A percentile compares a stretch with the other conserved stretches of the same genome.
These are phyloP conservation scores for Augochlora pura DNA, from an alignment of 1,140 invertebrate species.

Conservation along the genomic window DNA sequence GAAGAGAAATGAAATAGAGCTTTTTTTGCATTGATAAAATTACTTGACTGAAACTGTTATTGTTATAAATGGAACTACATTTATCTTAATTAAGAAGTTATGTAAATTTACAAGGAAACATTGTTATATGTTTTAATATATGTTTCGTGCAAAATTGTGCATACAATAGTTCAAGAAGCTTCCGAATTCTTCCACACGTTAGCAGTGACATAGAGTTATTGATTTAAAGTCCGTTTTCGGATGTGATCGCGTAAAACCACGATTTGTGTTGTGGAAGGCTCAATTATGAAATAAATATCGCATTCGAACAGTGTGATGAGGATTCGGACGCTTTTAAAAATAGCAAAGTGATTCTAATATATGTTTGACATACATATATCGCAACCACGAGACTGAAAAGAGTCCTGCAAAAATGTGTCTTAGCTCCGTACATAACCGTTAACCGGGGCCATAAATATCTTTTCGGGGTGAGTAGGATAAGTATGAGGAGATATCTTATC, in stretches of 20 bases:
- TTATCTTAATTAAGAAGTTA: no score
- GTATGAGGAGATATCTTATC: background rate
- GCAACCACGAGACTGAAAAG: conserved; percentile 55
- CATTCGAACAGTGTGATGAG: background rate
- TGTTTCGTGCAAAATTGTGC: background rate
- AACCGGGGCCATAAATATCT: conserved; percentile 40
- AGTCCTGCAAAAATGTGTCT: conserved; percentile 64
- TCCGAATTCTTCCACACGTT: conserved; percentile 45
- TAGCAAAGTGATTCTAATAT: background rate
- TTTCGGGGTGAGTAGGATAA: conserved; percentile 38
- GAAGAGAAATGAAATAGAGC: no score
- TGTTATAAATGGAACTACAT: no score
- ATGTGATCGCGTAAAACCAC: background rate
- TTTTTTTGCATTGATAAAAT: no score
- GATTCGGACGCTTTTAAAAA: background rate
- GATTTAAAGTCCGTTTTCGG: conserved; percentile 46
- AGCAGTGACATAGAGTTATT: conserved; percentile 64
- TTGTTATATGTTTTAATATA: background rate
- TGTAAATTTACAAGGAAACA: background rate
- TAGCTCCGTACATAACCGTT: conserved; percentile 48
- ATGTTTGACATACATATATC: conserved; percentile 6
- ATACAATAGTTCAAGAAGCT: conserved; percentile 8
- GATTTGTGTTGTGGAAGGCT: background rate
- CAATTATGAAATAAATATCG: conserved; percentile 6
- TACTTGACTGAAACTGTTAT: no score